Evolutionary conservation across 2,888 invertebrate genomes (phyloP).

Genomic region (Sarcophaga subvicina): DNA sequence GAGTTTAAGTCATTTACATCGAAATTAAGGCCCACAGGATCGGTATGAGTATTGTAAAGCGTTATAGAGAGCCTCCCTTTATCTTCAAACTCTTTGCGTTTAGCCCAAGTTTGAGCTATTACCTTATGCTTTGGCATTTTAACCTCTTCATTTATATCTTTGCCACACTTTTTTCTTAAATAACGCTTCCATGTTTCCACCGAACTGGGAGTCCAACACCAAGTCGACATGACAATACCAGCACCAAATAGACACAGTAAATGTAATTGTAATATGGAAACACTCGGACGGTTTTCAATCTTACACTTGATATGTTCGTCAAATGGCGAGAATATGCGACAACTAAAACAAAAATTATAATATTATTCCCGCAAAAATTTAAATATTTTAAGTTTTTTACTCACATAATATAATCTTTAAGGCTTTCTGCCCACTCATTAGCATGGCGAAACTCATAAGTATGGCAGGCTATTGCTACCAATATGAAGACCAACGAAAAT

Average conservation of each 20-base stretch:
- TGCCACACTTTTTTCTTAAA: slow-evolving; percentile 89
- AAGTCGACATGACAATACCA: slow-evolving; percentile 94
- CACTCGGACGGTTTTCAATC: slow-evolving; percentile 88
- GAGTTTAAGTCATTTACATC: slow-evolving; percentile 85
- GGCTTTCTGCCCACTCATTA: slow-evolving; percentile 88
- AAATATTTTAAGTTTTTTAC: slow-evolving; percentile 76
- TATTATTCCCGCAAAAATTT: neutral
- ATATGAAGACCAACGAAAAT: slow-evolving; percentile 89
- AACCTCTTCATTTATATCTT: slow-evolving; percentile 86
- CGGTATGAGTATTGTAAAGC: slow-evolving; percentile 92
- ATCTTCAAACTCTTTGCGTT: slow-evolving; percentile 91
- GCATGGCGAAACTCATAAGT: slow-evolving; percentile 91
- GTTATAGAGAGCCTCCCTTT: slow-evolving; percentile 94
- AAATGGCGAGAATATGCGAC: slow-evolving; percentile 79
- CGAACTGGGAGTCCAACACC: slow-evolving; percentile 96
- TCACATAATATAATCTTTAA: slow-evolving; percentile 92
- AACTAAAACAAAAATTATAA: slow-evolving; percentile 73
- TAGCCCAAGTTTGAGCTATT: slow-evolving; percentile 95
- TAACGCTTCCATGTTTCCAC: slow-evolving; percentile 93
- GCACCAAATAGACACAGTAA: slow-evolving; percentile 91
- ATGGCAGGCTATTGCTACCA: slow-evolving; percentile 92
- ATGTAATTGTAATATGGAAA: slow-evolving; percentile 91
- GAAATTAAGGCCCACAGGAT: slow-evolving; percentile 92
- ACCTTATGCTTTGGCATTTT: slow-evolving; percentile 93
- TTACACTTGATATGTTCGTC: slow-evolving; percentile 83